These are phyloP conservation scores for Paramacrobiotus metropolitanus DNA, from an alignment of 1,140 invertebrate species.

Conservation along the genomic window DNA sequence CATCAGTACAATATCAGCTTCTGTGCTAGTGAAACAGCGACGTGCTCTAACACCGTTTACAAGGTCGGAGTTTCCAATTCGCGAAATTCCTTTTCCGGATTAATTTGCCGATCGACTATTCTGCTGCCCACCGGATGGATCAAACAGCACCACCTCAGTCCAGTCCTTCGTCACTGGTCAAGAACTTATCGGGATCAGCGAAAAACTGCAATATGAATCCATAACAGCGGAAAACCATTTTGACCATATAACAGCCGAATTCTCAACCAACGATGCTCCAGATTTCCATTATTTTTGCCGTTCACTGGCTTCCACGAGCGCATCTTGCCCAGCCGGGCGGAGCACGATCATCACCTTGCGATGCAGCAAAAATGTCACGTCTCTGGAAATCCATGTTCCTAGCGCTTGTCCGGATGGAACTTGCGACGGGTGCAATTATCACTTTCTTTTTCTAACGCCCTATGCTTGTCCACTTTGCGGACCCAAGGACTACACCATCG, in stretches of 20 bases:
- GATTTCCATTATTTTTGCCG: not conserved
- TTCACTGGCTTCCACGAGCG: not conserved
- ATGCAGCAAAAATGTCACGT: not conserved
- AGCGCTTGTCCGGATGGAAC: slow-evolving; percentile 34
- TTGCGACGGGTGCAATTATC: slow-evolving; percentile 36
- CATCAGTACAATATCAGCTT: slow-evolving; percentile 35
- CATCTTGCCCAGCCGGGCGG: slow-evolving; percentile 27
- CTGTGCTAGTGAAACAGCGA: slow-evolving; percentile 24
- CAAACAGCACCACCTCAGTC: not conserved
- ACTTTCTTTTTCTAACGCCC: slow-evolving; percentile 29
- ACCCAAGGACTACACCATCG: slow-evolving; percentile 19
- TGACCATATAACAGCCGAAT: not conserved
- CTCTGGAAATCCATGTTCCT: slow-evolving; percentile 22
- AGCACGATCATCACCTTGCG: slow-evolving; percentile 28
- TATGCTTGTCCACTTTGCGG: slow-evolving; percentile 32
- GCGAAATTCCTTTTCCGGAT: not conserved
- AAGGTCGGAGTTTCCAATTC: slow-evolving; percentile 5
- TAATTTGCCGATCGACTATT: not conserved
- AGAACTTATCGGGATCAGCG: not conserved
- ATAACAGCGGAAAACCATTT: not conserved
- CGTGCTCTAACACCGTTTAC: slow-evolving; percentile 26
- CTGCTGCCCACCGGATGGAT: not conserved
- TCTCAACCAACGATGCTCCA: not conserved
- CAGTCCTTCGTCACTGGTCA: not conserved
- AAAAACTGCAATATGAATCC: not conserved